Percentiles rank a stretch among this genome's conserved stretches.
Evolutionary conservation across 1,140 invertebrate genomes (phyloP).

Genomic region (Heliconius himera): DNA sequence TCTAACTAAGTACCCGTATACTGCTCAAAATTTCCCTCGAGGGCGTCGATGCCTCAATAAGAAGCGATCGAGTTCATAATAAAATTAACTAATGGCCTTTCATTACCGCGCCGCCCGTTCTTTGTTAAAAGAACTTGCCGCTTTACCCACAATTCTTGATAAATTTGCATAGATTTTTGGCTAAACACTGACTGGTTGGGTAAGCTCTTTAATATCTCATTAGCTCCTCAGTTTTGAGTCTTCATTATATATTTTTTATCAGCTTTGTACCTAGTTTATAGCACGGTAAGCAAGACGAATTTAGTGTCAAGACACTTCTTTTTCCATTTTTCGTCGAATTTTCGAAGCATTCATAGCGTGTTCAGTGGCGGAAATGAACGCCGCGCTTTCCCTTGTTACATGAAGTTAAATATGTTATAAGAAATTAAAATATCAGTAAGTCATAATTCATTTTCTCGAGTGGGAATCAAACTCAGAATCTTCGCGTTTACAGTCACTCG

Average conservation of each 20-base stretch:
- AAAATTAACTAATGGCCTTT: conserved; percentile 52
- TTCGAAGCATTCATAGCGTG: too few relatives aligned
- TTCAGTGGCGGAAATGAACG: too few relatives aligned
- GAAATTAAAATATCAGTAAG: too few relatives aligned
- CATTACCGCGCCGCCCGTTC: conserved; percentile 42
- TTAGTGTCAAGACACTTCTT: too few relatives aligned
- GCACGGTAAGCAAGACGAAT: too few relatives aligned
- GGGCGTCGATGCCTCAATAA: conserved; percentile 42
- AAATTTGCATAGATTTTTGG: conserved; percentile 43
- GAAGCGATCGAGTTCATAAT: conserved; percentile 40
- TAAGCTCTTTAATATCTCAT: conserved; percentile 16
- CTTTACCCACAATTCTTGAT: conserved; percentile 34
- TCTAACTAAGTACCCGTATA: conserved; percentile 38
- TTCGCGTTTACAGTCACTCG: too few relatives aligned
- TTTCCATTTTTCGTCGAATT: too few relatives aligned
- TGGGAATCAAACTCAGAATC: too few relatives aligned
- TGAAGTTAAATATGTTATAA: too few relatives aligned
- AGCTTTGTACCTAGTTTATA: not conserved
- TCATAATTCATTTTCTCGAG: too few relatives aligned
- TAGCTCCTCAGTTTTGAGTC: not conserved
- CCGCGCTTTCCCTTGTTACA: too few relatives aligned
- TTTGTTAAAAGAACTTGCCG: conserved; percentile 44
- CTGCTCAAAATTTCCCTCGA: conserved; percentile 33
- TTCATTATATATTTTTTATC: not conserved
- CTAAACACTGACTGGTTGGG: conserved; percentile 23